Base-by-base conservation (phyloP, 2,888 invertebrate species). In the Sialis lutaria region DNA sequence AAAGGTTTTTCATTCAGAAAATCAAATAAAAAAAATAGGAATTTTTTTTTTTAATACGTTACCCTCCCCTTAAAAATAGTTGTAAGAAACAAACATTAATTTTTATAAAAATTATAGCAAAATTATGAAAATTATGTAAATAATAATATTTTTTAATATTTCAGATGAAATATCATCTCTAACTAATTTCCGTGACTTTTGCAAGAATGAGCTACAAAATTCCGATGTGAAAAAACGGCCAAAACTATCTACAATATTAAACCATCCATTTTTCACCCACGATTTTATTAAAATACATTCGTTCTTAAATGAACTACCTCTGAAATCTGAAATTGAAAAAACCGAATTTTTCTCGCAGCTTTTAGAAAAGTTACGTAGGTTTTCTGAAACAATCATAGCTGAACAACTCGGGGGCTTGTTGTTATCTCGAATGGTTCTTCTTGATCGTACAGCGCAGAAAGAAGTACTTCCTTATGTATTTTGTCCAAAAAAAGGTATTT, bases 211-310 rank as follows among this genome's bases (percentile, higher is more conserved):
- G 54, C 67, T 89, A 47, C 78, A 85, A 58, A 77, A 80, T 58
- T 60, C 68, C 46, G 77, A 80, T 55, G 72, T 79, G 6, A 63
- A 67, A 35, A 64, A 74, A 54, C 73, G 89, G 47, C 84, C 86
- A 4, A 74, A 72, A 51, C 67, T 90, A 33, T 71, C 74, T 6
- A 70, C 74, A 22, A 67, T 85, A 33, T 64, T 85, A 3, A 64
- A 74, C 45, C 85, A 89, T 64, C 75, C 75, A 42, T 85, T 86
- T 64, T 90, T 85, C 59, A 85, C 82, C 55, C 87, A 89, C 59
- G 85, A 88, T 57, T 90, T 91, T 60, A 79, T 91, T 50, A 69
- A 74, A 22, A 83, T 91, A 53, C 79, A 88, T 60, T 80, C 82
- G 52, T 91, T 90, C 65, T 68, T 92, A 1, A 78, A 78, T 55